Evolutionary conservation across 2,888 invertebrate genomes (phyloP).

Genomic region (Stenichneumon culpator): DNA sequence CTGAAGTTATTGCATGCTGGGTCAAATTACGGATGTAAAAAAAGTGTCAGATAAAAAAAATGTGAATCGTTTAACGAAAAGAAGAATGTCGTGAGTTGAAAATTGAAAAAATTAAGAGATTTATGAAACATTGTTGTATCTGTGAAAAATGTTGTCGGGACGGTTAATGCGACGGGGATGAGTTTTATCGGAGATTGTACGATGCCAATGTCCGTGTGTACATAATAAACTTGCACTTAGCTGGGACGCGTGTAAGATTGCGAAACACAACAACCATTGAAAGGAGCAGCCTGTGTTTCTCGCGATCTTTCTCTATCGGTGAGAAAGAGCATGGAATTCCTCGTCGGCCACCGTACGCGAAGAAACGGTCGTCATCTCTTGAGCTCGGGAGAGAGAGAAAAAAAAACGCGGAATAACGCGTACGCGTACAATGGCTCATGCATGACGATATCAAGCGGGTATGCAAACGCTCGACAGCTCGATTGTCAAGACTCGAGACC

Average conservation of each 20-base stretch:
- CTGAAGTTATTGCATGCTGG: too few relatives aligned
- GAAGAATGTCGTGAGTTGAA: not conserved
- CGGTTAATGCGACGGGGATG: not conserved
- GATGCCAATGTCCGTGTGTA: not conserved
- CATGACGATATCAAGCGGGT: conserved; percentile 11
- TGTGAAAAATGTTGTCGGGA: not conserved
- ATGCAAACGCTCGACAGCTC: conserved; percentile 16
- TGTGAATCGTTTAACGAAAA: too few relatives aligned
- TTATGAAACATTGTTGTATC: not conserved
- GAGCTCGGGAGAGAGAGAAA: not conserved
- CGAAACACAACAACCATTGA: conserved; percentile 10
- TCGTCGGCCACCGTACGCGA: conserved; percentile 11
- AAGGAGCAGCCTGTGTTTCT: conserved; percentile 4
- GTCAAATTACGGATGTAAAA: too few relatives aligned
- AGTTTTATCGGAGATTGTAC: not conserved
- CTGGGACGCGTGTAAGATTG: not conserved
- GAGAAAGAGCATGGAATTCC: conserved; percentile 22
- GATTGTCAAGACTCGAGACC: conserved; percentile 4
- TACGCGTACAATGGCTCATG: conserved; percentile 5
- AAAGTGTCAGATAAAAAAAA: too few relatives aligned
- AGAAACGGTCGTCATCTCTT: conserved; percentile 3
- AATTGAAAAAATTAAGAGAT: too few relatives aligned
- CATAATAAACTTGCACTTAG: not conserved
- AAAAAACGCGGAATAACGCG: not conserved
- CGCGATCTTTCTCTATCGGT: conserved; percentile 5